Evolutionary conservation across 2,797 vertebrate genomes (phyloP).

Genomic region (Carapus acus): DNA sequence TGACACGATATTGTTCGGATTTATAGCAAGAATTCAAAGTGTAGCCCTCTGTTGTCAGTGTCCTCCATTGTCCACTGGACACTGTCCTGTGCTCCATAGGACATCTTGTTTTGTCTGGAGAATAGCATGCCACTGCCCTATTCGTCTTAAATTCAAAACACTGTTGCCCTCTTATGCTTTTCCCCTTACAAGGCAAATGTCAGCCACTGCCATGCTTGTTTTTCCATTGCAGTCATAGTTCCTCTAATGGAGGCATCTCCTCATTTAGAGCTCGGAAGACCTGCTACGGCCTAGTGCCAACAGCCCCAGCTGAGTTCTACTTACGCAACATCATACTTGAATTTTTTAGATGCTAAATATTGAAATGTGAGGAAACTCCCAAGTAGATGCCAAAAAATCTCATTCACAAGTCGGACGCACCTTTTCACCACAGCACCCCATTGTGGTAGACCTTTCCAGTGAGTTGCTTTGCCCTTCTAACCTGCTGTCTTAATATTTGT

Average conservation of each 20-base stretch:
- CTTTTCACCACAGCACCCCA: too few relatives aligned
- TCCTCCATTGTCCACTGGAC: constrained; percentile 18
- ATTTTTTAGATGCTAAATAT: too few relatives aligned
- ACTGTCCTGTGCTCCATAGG: constrained; percentile 25
- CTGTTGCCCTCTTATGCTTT: constrained; percentile 20
- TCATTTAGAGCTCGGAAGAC: not conserved
- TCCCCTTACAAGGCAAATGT: constrained; percentile 30
- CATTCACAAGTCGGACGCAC: not conserved
- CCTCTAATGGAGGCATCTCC: constrained; percentile 6
- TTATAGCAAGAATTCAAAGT: constrained; percentile 27
- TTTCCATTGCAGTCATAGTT: constrained; percentile 15
- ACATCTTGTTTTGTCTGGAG: constrained; percentile 45
- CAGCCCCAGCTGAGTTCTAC: too few relatives aligned
- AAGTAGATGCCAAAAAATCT: too few relatives aligned
- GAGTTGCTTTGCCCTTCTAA: too few relatives aligned
- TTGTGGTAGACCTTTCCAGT: too few relatives aligned
- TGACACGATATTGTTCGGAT: constrained; percentile 11
- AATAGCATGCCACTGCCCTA: constrained; percentile 35
- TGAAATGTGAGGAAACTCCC: too few relatives aligned
- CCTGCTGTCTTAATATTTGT: not conserved
- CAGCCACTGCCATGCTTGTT: constrained; percentile 23
- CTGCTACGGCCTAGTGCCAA: too few relatives aligned
- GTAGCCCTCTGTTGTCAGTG: constrained; percentile 23
- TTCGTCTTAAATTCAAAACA: constrained; percentile 48
- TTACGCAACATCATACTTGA: too few relatives aligned